Base-by-base conservation (phyloP, 2,888 invertebrate species). In the Netelia melanura region DNA sequence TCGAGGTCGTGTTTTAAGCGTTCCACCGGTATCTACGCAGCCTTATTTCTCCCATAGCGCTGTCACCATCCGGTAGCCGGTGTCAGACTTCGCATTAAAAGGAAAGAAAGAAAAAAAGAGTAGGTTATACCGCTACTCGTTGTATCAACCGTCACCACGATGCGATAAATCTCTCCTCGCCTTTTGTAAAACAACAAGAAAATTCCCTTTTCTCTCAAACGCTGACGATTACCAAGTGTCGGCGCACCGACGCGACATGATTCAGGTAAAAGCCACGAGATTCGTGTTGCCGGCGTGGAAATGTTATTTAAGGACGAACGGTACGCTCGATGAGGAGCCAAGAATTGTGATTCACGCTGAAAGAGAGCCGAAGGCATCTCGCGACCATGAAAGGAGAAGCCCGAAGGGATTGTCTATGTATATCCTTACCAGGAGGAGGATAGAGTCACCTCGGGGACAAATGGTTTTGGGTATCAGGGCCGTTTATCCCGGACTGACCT, bases 91-190 rank as follows among this genome's bases (percentile, higher is more conserved):
- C 23, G 58, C 11, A 23, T 23, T 58, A 58, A 58, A 58, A 70
- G 38, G 43, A 81, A 58, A 30, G 30, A 30, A 30, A 30, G 52
- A 76, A 82, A 76, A 52, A 65, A 76, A 65, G 65, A 58, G 58
- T 82, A 65, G 25, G 0, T 25, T 25, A 61, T 23, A 64, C 21
- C 71, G n/a, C 21, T 71, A 30, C 62, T 30, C 44, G 71, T 58
- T 71, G 21, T 48, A 8, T 61, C 38, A 30, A 30, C 76, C 65
- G 82, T 82, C 76, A 71, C 64, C 58, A 43, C 14, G 23, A 9
- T 30, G n/a, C 56, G 65, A 82, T 82, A 71, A 82, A 82, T 77
- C 82, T 77, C n/a, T 82, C 30, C 21, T 65, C 44, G 30, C 30
- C 30, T 30, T 30, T 64, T 48, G 78, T 43, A 62, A 44, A 30